Base-by-base conservation (phyloP, 1,140 invertebrate species). In the Drosophila subpulchrella region DNA sequence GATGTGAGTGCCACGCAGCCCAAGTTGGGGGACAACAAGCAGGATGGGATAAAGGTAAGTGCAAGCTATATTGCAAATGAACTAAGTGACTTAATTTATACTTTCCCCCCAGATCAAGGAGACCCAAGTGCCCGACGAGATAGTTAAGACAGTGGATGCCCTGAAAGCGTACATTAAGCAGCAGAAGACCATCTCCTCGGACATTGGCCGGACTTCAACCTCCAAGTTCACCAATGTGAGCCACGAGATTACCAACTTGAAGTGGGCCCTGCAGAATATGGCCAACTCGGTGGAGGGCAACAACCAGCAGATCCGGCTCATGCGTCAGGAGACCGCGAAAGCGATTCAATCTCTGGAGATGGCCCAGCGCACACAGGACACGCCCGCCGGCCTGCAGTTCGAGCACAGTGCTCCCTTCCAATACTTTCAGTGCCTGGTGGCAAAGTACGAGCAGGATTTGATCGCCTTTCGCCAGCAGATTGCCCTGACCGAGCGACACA, bases 161-260 rank as follows among this genome's bases (percentile, higher is more conserved):
- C 94, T 94, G 72, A 98, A 97, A 81, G 95, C 95, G 58, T 96
- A 96, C 93, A 96, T 97, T 0, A 97, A 97, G 93, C 95, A 95
- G 56, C 96, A 97, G 90, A 98, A 98, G 92, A 93, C 94, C 0
- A 93, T 96, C 8, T 96, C 96, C 73, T 97, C 97, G 1, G 96
- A 97, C 77, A 96, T 98, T 55, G 95, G 96, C 58, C 93, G 97
- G 53, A 88, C 91, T 5, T 92, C 92, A 15, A 86, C 84, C 0
- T 86, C 86, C 3, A 92, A 92, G 54, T 62, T 92, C 2, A 79
- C 59, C 20, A 92, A 86, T 66, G 92, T 92, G 0, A 68, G 68
- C 11, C 79, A 77, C 30, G 92, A 92, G 70, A 92, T 92, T 30
- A 70, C 63, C 17, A 83, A 77, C 56, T 53, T 94, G 1, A 88